Base-by-base conservation (phyloP, 2,797 vertebrate species). In the Acanthopagrus latus region DNA sequence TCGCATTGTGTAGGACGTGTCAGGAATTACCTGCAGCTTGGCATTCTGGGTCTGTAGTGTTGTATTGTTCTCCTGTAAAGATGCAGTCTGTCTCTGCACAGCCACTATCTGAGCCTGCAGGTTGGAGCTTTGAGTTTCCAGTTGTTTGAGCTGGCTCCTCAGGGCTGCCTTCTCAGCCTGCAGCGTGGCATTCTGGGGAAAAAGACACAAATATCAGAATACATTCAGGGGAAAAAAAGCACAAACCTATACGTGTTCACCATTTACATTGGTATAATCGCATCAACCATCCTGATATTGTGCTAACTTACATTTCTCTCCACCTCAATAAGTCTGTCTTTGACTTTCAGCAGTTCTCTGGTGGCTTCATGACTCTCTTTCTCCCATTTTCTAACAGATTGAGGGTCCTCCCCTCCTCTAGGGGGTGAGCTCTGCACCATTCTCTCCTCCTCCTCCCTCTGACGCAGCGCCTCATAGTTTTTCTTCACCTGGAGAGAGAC, bases 381-480 rank as follows among this genome's bases (percentile, higher is more conserved):
- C 82, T 98, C 98, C 98, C 98, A 99, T 88, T 97, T 98, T 87
- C 86, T 96, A 84, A 96, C 83, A 54, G 92, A 65, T 14, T 94
- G 94, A 44, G 92, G 92, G 69, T 97, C 96, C 72, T 96, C 97
- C 62, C 90, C 96, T 43, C 94, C 95, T 93, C 94, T 92, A 65
- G 96, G 95, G 75, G 96, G 96, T 13, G 96, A 98, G 81, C 95
- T 97, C 86, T 97, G 97, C 79, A 97, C 94, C 95, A 96, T 96
- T 80, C 94, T 96, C 93, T 99, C 98, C 85, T 99, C 98, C 88
- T 99, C 98, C 90, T 99, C 97, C 83, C 98, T 95, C 86, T 99
- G 98, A 69, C 97, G 98, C 48, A 99, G 96, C 1, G 97, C 98
- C 94, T 99, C 98, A 3, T 99, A 99, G 94, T 99, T 99, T 91